These are phyloP conservation scores for Chascanopsetta lugubris DNA, from an alignment of 2,113 vertebrate genomes.

Conservation along the genomic window DNA sequence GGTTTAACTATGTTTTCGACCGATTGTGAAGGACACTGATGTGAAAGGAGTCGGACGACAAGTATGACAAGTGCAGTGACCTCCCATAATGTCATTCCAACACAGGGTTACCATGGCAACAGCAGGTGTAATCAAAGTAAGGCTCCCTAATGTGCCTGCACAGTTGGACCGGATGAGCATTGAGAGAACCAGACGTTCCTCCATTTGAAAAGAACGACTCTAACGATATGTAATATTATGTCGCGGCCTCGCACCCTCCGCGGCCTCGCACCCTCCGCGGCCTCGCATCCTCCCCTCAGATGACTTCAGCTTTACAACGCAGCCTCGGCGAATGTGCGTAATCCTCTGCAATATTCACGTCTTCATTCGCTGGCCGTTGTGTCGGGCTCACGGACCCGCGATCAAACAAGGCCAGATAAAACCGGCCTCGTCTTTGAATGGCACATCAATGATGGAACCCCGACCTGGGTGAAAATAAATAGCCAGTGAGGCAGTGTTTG, in stretches of 20 bases:
- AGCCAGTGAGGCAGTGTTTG: conserved; percentile 22
- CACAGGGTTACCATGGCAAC: not conserved
- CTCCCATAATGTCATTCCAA: not conserved
- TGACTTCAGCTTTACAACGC: conserved; percentile 6
- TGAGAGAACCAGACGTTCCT: not conserved
- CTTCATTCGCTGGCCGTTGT: conserved; percentile 33
- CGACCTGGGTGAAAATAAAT: conserved; percentile 53
- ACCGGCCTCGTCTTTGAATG: conserved; percentile 43
- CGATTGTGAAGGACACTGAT: conserved; percentile 20
- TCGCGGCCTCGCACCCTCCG: not conserved
- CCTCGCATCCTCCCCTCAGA: not conserved
- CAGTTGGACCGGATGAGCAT: not conserved
- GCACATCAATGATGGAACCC: conserved; percentile 48
- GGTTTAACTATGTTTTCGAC: too few species aligned
- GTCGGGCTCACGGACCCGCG: conserved; percentile 14
- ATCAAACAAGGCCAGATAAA: conserved; percentile 51
- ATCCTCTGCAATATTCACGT: conserved; percentile 27
- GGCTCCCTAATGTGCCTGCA: not conserved
- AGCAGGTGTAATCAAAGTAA: too few species aligned
- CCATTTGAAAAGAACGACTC: not conserved
- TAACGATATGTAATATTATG: not conserved
- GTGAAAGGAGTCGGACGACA: not conserved
- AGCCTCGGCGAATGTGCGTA: conserved; percentile 20
- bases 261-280: not conserved
- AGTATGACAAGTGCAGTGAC: not conserved